Conservation (phyloP, 2,888 invertebrate genomes). For the Apomyelois bistriatella region DNA sequence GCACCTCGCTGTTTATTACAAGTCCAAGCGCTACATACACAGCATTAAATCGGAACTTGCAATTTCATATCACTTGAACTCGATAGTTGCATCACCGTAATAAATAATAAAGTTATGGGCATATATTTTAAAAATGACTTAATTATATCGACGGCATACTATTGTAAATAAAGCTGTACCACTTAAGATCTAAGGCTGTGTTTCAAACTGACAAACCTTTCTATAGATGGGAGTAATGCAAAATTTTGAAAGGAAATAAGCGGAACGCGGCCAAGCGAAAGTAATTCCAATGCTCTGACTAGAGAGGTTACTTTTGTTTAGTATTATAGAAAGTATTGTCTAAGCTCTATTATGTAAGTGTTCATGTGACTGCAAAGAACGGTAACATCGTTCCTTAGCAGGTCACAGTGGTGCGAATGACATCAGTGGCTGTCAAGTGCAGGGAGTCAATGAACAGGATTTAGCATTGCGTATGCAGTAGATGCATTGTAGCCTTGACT, state of each 20-base stretch:
- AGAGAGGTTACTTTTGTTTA: constrained; percentile 53
- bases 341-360: constrained; percentile 70
- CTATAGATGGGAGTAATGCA: constrained; percentile 39
- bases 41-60: constrained; percentile 34
- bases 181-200: constrained; percentile 35
- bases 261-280: constrained; percentile 54
- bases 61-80: constrained; percentile 58
- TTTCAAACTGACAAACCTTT: constrained; percentile 29
- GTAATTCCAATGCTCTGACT: constrained; percentile 50
- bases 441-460: constrained; percentile 74
- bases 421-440: constrained; percentile 74
- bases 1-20: constrained; percentile 32
- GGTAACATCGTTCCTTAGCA: constrained; percentile 72
- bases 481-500: constrained; percentile 65
- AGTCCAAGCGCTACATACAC: constrained; percentile 34
- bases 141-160: constrained; percentile 23
- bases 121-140: constrained; percentile 34
- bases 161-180: constrained; percentile 34
- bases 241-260: constrained; percentile 44
- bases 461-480: constrained; percentile 66
- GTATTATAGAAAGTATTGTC: constrained; percentile 48
- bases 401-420: constrained; percentile 73
- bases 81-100: constrained; percentile 65
- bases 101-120: constrained; percentile 56
- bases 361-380: constrained; percentile 65